Base-by-base conservation (phyloP, 2,113 vertebrate species). In the Zosterops lateralis region DNA sequence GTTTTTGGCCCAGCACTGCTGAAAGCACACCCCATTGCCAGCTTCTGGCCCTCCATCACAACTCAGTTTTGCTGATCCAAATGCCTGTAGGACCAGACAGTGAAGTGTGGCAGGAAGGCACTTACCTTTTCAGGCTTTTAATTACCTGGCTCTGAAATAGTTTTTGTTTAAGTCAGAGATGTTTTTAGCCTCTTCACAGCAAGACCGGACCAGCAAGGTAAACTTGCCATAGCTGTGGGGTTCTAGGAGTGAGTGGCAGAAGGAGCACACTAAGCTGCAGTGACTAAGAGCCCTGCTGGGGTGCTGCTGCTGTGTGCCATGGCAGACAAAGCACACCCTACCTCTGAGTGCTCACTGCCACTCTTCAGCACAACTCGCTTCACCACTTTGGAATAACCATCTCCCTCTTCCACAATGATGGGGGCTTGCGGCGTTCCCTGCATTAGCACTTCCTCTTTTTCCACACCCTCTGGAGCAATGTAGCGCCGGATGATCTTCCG, bases 341-440 rank as follows among this genome's bases (percentile, higher is more conserved):
- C 99, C 98, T 99, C 99, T 19, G 89, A 98, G 86, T 98, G 98
- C 22, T 98, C 97, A 12, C 97, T 98, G 45, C 93, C 97, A 25
- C 98, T 99, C 93, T 96, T 98, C n/a, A 99, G 96, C 67, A 99
- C 98, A 0, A 99, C 98, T 9, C 99, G 98, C 94, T 99, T 99
- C 57, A 99, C 77, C 67, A 99, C 99, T 96, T 98, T 99, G 91
- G 99, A 99, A 76, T 98, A 98, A 24, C 92, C 42, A 26, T 99
- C 99, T 66, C 98, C 99, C 34, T 99, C 98, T 65, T 99, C 96
- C 3, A 99, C 92, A n/a, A 32, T 76, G 77, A 99, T 45, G 2
- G 97, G 97, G 14, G 98, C 96, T 91, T 99, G 99, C 3, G 97
- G 98, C 4, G 80, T 70, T 50, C 99, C 99, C 34, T 99, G 98